Evolutionary conservation across 2,113 vertebrate species (phyloP), one percentile per base, ranked within the genome.

Genomic region (Synchiropus splendidus): DNA sequence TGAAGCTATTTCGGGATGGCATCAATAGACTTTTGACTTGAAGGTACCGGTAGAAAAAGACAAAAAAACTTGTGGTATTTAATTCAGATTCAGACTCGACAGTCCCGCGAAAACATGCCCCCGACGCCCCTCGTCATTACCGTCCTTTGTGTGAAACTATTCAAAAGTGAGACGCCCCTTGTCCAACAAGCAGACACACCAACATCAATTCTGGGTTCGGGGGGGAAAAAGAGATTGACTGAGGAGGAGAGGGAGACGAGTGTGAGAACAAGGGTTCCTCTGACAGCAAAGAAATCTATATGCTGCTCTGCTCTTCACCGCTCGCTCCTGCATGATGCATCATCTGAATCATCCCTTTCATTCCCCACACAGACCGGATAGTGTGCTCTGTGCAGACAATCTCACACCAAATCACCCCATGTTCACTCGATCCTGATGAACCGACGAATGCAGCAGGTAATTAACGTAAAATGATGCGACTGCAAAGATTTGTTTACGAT

Each of bases 271-370:
- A 75, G 71, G 72, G 39, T 42, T 46, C 58, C 62, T 72, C 71
- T 77, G 72, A 81, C 64, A 54, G 66, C 67, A 31, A 36, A 40
- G 64, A 53, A 59, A 78, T 79, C 74, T 69, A 82, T 58, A 82
- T 78, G 74, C 74, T 71, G 61, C 72, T 60, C 70, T 66, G 67
- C 70, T 72, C 78, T 67, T 77, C 69, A 44, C 57, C 27, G 48
- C 72, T 71, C 70, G 63, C 67, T 64, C 64, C 74, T 67, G 58
- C 66, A 64, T 67, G 50, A 68, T 66, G 63, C 69, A 73, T 68
- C 59, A 72, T 60, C 59, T 82, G 68, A 78, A 78, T 78, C 75
- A 72, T 78, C 75, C 71, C 79, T 77, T 75, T 80, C 63, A 74
- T 65, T 65, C 61, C 42, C 54, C 12, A 64, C 68, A 75, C 64